Percentiles rank a stretch among this genome's conserved stretches.
Conservation (phyloP, 2,797 vertebrate genomes). For the Fratercula arctica region DNA sequence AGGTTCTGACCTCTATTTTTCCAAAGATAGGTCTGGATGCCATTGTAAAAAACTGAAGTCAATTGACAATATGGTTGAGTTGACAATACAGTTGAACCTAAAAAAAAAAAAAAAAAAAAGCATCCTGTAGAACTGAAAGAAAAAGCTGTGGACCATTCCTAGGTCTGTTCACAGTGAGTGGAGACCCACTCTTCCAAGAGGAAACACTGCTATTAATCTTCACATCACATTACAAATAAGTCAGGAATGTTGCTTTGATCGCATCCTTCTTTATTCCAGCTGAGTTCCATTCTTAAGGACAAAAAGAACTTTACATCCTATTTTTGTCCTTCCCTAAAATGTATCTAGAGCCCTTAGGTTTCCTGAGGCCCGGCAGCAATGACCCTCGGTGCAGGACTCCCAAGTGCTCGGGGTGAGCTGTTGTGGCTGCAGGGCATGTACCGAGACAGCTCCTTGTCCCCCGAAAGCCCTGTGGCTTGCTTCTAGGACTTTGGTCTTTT, state of each 20-base stretch:
- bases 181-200: background rate
- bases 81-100: background rate
- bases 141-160: background rate
- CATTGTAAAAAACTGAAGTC: background rate
- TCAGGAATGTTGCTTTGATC: background rate
- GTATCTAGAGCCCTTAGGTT: background rate
- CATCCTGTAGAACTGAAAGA: background rate
- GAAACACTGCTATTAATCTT: background rate
- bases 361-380: background rate
- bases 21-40: background rate
- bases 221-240: background rate
- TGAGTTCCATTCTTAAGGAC: background rate
- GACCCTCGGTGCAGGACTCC: background rate
- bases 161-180: background rate
- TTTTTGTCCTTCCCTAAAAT: background rate
- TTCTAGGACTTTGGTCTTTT: conserved; percentile 28
- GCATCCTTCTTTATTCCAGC: background rate
- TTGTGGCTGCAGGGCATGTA: background rate
- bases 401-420: background rate
- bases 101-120: background rate
- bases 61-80: background rate
- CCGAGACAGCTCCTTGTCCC: background rate
- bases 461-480: conserved; percentile 30
- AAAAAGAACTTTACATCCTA: background rate
- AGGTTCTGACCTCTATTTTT: background rate